Percentiles rank a stretch among this genome's conserved stretches.
Conservation (phyloP, 2,888 invertebrate species). For the Celastrina argiolus region DNA sequence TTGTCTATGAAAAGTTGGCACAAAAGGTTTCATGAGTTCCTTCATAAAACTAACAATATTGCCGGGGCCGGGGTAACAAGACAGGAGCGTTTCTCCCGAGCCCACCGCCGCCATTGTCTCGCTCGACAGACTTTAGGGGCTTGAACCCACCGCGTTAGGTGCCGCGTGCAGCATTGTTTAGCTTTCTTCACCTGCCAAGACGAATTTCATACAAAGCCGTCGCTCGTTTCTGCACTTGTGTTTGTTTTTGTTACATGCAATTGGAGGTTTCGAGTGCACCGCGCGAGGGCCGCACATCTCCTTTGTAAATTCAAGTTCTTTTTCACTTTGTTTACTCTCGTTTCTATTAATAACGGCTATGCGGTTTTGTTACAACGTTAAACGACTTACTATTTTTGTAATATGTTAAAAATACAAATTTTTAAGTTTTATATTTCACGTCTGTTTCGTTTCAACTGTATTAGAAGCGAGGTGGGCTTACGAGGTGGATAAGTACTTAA, state of each 20-base stretch:
- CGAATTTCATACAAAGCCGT: slow-evolving; percentile 67
- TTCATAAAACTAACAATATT: slow-evolving; percentile 76
- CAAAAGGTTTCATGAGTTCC: slow-evolving; percentile 63
- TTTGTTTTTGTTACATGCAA: slow-evolving; percentile 75
- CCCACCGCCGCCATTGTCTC: slow-evolving; percentile 71
- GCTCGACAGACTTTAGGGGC: slow-evolving; percentile 67
- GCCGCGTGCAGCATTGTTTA: slow-evolving; percentile 70
- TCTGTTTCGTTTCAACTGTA: no score
- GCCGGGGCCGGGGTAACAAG: slow-evolving; percentile 70
- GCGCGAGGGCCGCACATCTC: slow-evolving; percentile 55
- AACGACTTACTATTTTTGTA: background rate
- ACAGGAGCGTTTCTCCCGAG: slow-evolving; percentile 65
- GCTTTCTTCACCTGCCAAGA: slow-evolving; percentile 73
- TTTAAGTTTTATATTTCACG: no score
- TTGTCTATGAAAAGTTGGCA: slow-evolving; percentile 40
- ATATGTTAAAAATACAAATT: no score
- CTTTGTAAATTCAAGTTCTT: slow-evolving; percentile 60
- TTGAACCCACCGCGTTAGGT: slow-evolving; percentile 59
- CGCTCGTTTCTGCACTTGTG: slow-evolving; percentile 66
- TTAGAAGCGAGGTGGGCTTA: no score
- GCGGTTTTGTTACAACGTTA: background rate
- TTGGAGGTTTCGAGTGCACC: slow-evolving; percentile 67
- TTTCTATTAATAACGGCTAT: slow-evolving; percentile 16
- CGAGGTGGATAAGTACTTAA: no score
- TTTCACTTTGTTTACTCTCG: slow-evolving; percentile 26